Percentiles rank a stretch among this genome's conserved stretches.
Conservation (phyloP, 2,888 invertebrate genomes). For the Leistus spinibarbis region DNA sequence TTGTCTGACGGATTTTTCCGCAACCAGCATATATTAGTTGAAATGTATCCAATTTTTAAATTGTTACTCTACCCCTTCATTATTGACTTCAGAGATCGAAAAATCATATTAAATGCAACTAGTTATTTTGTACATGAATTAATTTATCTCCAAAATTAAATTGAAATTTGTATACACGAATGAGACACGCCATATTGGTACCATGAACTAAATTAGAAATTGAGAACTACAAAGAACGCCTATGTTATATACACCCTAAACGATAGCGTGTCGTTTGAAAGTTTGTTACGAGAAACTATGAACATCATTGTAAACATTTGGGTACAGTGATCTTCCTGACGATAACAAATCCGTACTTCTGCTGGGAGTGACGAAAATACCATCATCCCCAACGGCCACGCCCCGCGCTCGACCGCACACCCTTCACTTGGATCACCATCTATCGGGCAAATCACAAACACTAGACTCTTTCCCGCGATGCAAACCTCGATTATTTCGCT, state of each 20-base stretch:
- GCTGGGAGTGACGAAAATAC: slow-evolving; percentile 65
- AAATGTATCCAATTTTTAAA: too few relatives aligned
- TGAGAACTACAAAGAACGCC: neutral
- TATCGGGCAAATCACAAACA: slow-evolving; percentile 33
- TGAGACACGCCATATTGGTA: neutral
- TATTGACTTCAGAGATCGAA: too few relatives aligned
- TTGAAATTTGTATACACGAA: too few relatives aligned
- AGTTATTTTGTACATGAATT: too few relatives aligned
- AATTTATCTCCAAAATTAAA: too few relatives aligned
- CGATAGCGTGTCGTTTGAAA: neutral
- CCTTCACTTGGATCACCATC: slow-evolving; percentile 47
- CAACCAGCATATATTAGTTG: too few relatives aligned
- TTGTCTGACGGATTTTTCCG: too few relatives aligned
- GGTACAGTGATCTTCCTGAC: slow-evolving; percentile 66
- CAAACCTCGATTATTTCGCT: slow-evolving; percentile 22
- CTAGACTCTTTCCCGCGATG: slow-evolving; percentile 17
- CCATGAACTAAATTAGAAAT: neutral
- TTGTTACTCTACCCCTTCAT: too few relatives aligned
- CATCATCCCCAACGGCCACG: slow-evolving; percentile 53
- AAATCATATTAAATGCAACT: too few relatives aligned
- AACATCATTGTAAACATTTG: slow-evolving; percentile 30
- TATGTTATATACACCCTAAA: neutral
- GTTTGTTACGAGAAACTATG: neutral
- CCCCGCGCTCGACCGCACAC: slow-evolving; percentile 50
- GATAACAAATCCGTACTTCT: slow-evolving; percentile 67